These are phyloP conservation scores for Psophia crepitans DNA, from an alignment of 2,113 vertebrate species.

Conservation along the genomic window DNA sequence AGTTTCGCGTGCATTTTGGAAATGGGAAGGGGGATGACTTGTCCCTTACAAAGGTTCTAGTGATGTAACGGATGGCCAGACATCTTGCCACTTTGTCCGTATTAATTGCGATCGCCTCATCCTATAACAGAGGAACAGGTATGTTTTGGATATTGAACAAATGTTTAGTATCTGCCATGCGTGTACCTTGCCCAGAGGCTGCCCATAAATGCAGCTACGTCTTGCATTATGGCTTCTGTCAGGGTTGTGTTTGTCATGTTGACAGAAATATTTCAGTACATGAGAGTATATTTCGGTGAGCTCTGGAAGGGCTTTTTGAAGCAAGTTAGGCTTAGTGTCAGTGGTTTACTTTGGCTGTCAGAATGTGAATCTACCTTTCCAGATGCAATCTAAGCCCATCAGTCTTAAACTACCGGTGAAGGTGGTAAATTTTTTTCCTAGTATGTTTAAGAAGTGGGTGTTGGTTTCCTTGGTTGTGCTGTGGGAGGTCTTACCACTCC, in stretches of 20 bases:
- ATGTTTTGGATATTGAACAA: background rate
- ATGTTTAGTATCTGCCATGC: background rate
- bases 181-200: background rate
- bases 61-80: background rate
- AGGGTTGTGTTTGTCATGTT: background rate
- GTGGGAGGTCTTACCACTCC: no score
- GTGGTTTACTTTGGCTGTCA: background rate
- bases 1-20: background rate
- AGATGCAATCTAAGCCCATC: background rate
- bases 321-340: background rate
- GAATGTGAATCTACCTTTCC: background rate
- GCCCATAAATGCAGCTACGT: background rate
- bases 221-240: background rate
- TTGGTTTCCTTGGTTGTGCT: slow-evolving; percentile 9
- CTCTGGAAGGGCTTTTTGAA: background rate
- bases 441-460: background rate
- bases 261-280: background rate
- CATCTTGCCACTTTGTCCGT: background rate
- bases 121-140: background rate
- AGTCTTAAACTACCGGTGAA: background rate
- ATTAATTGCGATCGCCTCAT: background rate
- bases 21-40: background rate
- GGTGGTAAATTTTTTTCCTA: background rate
- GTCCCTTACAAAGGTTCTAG: background rate
- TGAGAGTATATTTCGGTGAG: background rate